A percentile compares a stretch with the other conserved stretches of the same genome.
phyloP scores from a whole-genome alignment of 2,888 invertebrate genomes.

The Chalcis sispes region DNA sequence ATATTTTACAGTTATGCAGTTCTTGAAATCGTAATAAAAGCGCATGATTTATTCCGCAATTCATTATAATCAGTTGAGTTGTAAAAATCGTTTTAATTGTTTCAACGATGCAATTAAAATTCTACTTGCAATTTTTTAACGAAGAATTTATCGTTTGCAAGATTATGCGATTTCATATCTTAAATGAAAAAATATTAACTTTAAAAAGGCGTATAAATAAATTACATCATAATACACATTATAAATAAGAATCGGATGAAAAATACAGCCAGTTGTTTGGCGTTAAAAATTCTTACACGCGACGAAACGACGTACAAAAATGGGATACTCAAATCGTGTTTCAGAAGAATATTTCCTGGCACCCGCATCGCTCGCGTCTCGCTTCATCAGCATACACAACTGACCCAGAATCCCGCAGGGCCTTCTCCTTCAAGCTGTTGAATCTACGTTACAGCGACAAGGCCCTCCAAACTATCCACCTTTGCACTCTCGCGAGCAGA shows the following conservation, averaged over 20 bases:
- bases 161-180: too few species aligned
- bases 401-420: constrained; percentile 56
- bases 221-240: too few species aligned
- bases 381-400: constrained; percentile 39
- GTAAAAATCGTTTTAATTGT: not conserved
- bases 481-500: constrained; percentile 14
- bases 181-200: too few species aligned
- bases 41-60: constrained; percentile 19
- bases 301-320: too few species aligned
- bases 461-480: constrained; percentile 20
- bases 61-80: constrained; percentile 10
- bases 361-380: constrained; percentile 36
- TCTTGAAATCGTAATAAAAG: constrained; percentile 38
- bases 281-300: too few species aligned
- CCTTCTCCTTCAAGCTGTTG: constrained; percentile 27
- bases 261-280: too few species aligned
- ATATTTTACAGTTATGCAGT: constrained; percentile 44
- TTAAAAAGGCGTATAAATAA: too few species aligned
- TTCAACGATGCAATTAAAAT: too few species aligned
- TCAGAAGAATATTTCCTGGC: constrained; percentile 1
- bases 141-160: too few species aligned
- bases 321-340: too few species aligned
- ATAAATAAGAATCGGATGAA: too few species aligned
- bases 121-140: too few species aligned
- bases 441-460: not conserved